Percentiles rank a stretch among this genome's conserved stretches.
phyloP scores from a whole-genome alignment of 2,113 vertebrate species.

The Cheirogaleus medius region DNA sequence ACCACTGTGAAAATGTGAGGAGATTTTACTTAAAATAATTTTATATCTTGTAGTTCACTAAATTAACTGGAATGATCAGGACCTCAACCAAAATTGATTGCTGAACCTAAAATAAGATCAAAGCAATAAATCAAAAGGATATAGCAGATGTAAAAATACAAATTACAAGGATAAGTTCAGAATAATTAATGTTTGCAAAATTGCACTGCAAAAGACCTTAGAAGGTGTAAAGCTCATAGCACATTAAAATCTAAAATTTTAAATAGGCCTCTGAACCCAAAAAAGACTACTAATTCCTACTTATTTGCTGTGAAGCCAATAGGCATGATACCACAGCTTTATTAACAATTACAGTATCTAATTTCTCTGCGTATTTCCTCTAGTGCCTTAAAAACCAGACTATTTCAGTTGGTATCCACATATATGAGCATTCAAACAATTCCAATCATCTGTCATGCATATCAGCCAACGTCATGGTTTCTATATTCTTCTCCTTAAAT shows the following conservation, averaged over 20 bases:
- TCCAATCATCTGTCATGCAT: rapidly evolving
- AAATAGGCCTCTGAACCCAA: conserved; percentile 1
- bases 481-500: not conserved
- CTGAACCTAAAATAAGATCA: conserved; percentile 81
- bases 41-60: conserved; percentile 78
- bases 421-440: not conserved
- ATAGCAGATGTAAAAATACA: conserved; percentile 78
- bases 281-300: conserved; percentile 31
- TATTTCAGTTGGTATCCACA: not conserved
- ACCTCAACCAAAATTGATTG: conserved; percentile 73
- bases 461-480: not conserved
- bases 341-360: not conserved
- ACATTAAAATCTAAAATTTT: conserved; percentile 73
- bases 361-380: not conserved
- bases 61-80: conserved; percentile 77
- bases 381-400: not conserved
- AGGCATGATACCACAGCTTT: not conserved
- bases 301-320: conserved; percentile 19
- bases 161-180: conserved; percentile 72
- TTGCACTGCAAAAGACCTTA: conserved; percentile 52
- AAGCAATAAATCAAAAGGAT: conserved; percentile 79
- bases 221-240: conserved; percentile 27
- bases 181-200: conserved; percentile 78
- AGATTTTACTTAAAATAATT: conserved; percentile 83
- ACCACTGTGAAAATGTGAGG: conserved; percentile 81